These are phyloP conservation scores for Luehdorfia chinensis DNA, from an alignment of 1,140 invertebrate genomes.

Conservation along the genomic window DNA sequence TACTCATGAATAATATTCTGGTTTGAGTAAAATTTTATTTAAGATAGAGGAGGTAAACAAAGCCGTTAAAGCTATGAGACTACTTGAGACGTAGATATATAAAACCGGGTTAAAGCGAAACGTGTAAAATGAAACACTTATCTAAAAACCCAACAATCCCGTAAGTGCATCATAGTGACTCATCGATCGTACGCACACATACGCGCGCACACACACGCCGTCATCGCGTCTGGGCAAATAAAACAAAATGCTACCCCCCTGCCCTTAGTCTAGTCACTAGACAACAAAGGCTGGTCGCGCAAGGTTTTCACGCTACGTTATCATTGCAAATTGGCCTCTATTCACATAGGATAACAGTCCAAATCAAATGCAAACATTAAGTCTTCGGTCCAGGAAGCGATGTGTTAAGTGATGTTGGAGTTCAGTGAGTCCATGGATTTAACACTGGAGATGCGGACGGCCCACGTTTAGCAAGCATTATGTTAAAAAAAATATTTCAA, in stretches of 20 bases:
- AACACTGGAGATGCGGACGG: constrained; percentile 33
- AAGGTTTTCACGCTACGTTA: constrained; percentile 27
- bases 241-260: constrained; percentile 65
- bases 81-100: too few relatives aligned
- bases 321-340: constrained; percentile 27
- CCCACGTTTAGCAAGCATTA: background rate
- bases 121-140: constrained; percentile 8
- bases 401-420: constrained; percentile 62
- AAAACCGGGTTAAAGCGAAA: background rate
- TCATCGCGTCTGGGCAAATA: constrained; percentile 49
- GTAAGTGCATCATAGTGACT: constrained; percentile 47
- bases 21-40: too few relatives aligned
- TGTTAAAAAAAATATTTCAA: too few relatives aligned
- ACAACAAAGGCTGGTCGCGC: constrained; percentile 63
- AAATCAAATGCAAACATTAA: constrained; percentile 12
- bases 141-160: constrained; percentile 23
- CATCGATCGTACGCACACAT: constrained; percentile 24
- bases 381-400: constrained; percentile 46
- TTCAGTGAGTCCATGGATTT: constrained; percentile 70
- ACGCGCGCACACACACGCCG: constrained; percentile 50
- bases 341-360: constrained; percentile 11
- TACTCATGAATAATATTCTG: too few relatives aligned
- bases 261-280: constrained; percentile 59
- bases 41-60: too few relatives aligned
- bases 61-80: too few relatives aligned